Percentiles rank a stretch among this genome's conserved stretches.
Conservation (phyloP, 2,113 vertebrate genomes). For the Pterocles burchelli region DNA sequence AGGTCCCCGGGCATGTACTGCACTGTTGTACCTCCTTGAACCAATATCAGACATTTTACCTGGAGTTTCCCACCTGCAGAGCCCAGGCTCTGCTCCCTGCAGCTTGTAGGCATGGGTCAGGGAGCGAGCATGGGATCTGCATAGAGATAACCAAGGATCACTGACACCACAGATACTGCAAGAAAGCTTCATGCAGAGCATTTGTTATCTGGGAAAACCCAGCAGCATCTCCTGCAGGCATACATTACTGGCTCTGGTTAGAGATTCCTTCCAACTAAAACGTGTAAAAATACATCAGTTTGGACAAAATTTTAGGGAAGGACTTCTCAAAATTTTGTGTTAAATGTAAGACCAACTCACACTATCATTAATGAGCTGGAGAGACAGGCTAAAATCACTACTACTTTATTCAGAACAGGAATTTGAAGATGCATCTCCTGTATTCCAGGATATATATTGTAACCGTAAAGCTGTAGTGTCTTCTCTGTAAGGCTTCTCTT, state of each 20-base stretch:
- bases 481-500: background rate
- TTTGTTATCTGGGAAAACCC: background rate
- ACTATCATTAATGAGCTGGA: background rate
- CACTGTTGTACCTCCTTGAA: background rate
- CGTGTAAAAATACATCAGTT: accelerated
- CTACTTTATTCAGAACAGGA: background rate
- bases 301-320: background rate
- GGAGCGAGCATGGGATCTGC: background rate
- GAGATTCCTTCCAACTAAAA: background rate
- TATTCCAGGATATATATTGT: background rate
- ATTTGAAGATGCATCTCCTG: background rate
- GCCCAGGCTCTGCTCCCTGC: background rate
- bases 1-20: no score
- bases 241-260: background rate
- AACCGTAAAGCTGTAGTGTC: background rate
- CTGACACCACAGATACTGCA: background rate
- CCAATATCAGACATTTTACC: background rate
- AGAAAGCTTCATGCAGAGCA: background rate
- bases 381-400: background rate
- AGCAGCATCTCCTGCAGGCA: background rate
- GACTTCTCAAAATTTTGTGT: background rate
- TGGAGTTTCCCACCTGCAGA: background rate
- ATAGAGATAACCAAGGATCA: background rate
- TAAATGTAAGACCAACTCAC: background rate
- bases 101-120: accelerated